Base-by-base conservation (phyloP, 2,797 vertebrate genomes). In the Girardinus metallicus region DNA sequence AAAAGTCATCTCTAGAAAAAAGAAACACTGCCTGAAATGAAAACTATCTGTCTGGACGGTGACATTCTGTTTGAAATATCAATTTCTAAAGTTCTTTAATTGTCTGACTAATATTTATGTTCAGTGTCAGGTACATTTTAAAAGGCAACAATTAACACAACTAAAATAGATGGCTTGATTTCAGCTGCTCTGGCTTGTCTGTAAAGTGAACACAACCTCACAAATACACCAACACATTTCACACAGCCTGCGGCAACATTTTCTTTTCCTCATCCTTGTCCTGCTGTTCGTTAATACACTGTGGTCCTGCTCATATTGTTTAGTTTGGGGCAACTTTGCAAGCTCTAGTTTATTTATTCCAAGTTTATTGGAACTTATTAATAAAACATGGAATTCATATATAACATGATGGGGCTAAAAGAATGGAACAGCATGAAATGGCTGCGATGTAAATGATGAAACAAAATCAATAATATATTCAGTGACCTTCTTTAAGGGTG, bases 401-500 rank as follows among this genome's bases (percentile, higher is more conserved):
- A 74, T 11, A 77, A 77, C 10, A 46, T 76, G 44, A 51, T 18
- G 82, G 74, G 83, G 82, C 26, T 44, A 43, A 82, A 79, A 82
- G 46, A 82, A 31, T 62, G 62, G 77, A 86, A 81, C 75, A 64
- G 75, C 79, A 79, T 78, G 70, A 44, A 75, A 83, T 85, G 83
- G 73, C 70, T 9, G 41, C 51, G 84, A 85, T 74, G 77, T 64
- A 43, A 86, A 88, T 60, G 78, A 83, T 53, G 55, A 55, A 71
- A 77, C 10, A 75, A 76, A 93, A 86, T 72, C 68, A 75, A 74
- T 81, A 36, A 83, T 66, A 77, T 79, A 84, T 78, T 81, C 73
- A 2, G 39, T 10, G 68, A 78, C 81, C 55, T 31, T 76, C 15
- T 80, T 64, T 26, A 73, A 13, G 16, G 75, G 64, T 51, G 64